Percentiles rank a stretch among this genome's conserved stretches.
These are phyloP conservation scores for Proteles cristata DNA, from an alignment of 2,113 vertebrate genomes.

Conservation along the genomic window DNA sequence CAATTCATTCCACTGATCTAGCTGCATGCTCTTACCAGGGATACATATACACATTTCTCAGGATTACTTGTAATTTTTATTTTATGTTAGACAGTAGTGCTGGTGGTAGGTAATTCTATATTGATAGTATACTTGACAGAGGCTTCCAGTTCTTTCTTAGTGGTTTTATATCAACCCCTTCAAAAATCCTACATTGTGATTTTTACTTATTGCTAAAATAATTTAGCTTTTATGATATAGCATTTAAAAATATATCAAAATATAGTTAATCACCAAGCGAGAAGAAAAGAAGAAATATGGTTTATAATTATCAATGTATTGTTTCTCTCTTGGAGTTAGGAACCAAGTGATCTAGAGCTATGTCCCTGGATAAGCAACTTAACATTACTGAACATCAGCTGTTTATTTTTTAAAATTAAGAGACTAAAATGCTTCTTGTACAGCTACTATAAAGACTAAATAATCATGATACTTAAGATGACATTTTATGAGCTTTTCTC, in stretches of 20 bases:
- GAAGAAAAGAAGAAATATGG: neutral
- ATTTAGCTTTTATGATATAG: neutral
- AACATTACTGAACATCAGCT: neutral
- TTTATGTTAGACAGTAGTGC: neutral
- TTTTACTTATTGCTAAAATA: slow-evolving; percentile 1
- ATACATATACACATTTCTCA: neutral
- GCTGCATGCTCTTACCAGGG: neutral
- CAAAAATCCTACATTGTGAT: neutral
- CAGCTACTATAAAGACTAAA: neutral
- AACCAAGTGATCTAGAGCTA: neutral
- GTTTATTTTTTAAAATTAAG: neutral
- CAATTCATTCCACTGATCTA: neutral
- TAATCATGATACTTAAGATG: neutral
- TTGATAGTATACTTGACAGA: neutral
- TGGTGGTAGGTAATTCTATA: neutral
- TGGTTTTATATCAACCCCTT: neutral
- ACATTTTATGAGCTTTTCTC: neutral
- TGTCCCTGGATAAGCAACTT: neutral
- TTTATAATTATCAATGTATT: neutral
- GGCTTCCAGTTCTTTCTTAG: neutral
- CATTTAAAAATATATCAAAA: slow-evolving; percentile 2
- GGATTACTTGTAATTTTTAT: neutral
- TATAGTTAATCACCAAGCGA: neutral
- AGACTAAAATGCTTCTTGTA: neutral
- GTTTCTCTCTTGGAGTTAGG: neutral